Conservation (phyloP, 2,797 vertebrate genomes). For the Meriones psammophilus region DNA sequence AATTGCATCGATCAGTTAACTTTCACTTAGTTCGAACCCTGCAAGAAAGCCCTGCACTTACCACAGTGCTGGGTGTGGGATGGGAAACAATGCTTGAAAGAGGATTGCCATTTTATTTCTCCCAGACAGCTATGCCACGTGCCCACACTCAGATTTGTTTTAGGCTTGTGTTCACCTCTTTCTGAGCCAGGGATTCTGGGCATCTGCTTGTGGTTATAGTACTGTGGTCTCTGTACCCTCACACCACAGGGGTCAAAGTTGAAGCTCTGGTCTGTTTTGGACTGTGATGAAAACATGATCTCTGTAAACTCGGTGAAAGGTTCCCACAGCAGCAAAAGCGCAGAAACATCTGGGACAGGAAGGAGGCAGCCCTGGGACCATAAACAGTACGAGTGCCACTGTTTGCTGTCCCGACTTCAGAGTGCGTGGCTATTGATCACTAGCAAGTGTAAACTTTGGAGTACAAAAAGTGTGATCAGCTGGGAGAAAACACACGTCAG, state of each 20-base stretch:
- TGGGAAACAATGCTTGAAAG: background rate
- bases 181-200: background rate
- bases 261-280: background rate
- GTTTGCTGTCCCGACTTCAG: slow-evolving; percentile 71
- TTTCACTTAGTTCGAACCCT: background rate
- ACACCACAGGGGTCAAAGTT: background rate
- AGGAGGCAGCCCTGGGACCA: background rate
- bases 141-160: background rate
- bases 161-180: background rate
- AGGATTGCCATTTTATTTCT: background rate
- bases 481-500: slow-evolving; percentile 34
- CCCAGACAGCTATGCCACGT: background rate
- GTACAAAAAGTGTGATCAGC: slow-evolving; percentile 25
- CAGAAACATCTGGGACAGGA: background rate
- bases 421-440: slow-evolving; percentile 46
- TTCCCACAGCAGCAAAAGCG: background rate
- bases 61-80: background rate
- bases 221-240: background rate
- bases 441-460: background rate
- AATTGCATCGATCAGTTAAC: background rate
- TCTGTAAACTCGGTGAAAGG: background rate
- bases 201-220: background rate
- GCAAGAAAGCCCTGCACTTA: background rate
- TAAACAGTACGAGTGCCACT: background rate
- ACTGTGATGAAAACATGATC: background rate